Conservation (phyloP, 2,113 vertebrate genomes). For the Macrotus californicus region DNA sequence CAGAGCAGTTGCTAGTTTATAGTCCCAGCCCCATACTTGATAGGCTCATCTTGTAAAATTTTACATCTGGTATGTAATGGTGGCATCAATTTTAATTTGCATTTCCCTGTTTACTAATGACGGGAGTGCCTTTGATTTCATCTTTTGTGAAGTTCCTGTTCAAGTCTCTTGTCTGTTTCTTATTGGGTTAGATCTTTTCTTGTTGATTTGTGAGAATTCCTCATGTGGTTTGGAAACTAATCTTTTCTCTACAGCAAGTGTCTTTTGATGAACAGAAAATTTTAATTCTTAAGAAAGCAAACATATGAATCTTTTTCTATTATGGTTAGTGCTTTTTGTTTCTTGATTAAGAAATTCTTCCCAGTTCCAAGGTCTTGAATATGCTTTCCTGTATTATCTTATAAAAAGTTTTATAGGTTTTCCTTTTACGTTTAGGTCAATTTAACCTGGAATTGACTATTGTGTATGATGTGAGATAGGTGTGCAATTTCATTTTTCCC, state of each 20-base stretch:
- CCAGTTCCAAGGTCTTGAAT: neutral
- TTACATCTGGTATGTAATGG: neutral
- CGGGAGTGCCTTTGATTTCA: neutral
- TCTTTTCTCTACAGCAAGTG: neutral
- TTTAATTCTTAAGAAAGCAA: neutral
- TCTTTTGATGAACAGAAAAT: neutral
- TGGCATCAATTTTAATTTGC: neutral
- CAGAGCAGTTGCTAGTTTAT: neutral
- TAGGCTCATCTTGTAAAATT: neutral
- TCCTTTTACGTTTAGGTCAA: neutral
- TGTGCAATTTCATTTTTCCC: neutral
- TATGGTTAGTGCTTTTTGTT: neutral
- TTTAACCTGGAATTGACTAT: conserved; percentile 13
- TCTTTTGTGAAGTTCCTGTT: neutral
- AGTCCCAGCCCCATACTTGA: neutral
- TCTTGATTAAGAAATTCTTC: conserved; percentile 17
- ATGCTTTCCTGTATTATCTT: neutral
- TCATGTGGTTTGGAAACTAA: neutral
- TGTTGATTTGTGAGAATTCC: neutral
- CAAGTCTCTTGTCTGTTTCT: neutral
- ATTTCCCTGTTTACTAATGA: neutral
- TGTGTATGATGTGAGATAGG: neutral
- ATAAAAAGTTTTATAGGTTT: conserved; percentile 15
- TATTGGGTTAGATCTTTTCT: neutral
- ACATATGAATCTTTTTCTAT: neutral